Percentiles rank a stretch among this genome's conserved stretches.
phyloP scores from a whole-genome alignment of 2,888 invertebrate genomes.

The Amphipoea lucens region DNA sequence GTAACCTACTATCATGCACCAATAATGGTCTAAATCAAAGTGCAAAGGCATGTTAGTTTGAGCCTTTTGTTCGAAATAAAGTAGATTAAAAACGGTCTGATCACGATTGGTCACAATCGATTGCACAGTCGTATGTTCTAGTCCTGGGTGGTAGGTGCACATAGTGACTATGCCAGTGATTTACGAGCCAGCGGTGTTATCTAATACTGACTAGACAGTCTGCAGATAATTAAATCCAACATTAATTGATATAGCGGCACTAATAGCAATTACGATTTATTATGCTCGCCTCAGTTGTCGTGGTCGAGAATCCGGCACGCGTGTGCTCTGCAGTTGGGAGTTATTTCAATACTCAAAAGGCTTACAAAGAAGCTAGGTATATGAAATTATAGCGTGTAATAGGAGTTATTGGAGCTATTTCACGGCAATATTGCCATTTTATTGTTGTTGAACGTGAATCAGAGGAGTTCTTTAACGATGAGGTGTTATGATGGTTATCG shows the following conservation, averaged over 20 bases:
- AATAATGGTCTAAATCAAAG: constrained; percentile 51
- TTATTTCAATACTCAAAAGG: constrained; percentile 39
- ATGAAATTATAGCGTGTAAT: constrained; percentile 21
- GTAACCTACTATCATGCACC: constrained; percentile 37
- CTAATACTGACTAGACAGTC: constrained; percentile 76
- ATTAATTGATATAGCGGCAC: constrained; percentile 84
- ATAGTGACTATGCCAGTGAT: constrained; percentile 72
- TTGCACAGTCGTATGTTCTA: constrained; percentile 77
- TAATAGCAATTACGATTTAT: constrained; percentile 81
- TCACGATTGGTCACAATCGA: constrained; percentile 81
- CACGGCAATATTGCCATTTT: constrained; percentile 36
- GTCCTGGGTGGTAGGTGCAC: constrained; percentile 53
- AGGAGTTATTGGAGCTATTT: constrained; percentile 24
- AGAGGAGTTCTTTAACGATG: constrained; percentile 2
- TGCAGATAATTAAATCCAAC: constrained; percentile 86
- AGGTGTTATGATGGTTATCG: background rate
- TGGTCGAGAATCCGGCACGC: constrained; percentile 45
- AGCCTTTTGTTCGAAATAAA: constrained; percentile 58
- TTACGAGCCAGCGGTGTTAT: constrained; percentile 75
- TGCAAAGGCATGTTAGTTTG: constrained; percentile 60
- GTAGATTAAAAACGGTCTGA: constrained; percentile 65
- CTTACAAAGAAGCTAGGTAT: constrained; percentile 21
- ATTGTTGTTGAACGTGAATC: constrained; percentile 15
- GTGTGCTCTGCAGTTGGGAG: constrained; percentile 26
- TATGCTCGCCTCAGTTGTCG: constrained; percentile 65